Percentiles rank a stretch among this genome's conserved stretches.
These are phyloP conservation scores for Phlogophora meticulosa DNA, from an alignment of 2,888 invertebrate species.

Conservation along the genomic window DNA sequence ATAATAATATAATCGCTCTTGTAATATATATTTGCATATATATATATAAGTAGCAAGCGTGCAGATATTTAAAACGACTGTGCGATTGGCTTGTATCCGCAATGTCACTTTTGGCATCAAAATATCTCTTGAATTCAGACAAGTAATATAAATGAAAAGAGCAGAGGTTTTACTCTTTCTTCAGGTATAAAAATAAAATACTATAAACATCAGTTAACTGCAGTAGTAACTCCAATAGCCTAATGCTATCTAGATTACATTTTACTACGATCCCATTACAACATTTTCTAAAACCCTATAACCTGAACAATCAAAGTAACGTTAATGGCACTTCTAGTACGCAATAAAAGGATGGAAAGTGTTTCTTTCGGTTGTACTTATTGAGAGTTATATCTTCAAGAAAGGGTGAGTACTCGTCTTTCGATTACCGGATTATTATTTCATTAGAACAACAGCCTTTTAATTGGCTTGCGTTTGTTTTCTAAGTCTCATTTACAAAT, in stretches of 20 bases:
- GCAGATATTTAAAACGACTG: too few relatives aligned
- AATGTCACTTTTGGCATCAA: too few relatives aligned
- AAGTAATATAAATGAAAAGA: not conserved
- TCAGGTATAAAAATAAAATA: not conserved
- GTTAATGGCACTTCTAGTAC: constrained; percentile 56
- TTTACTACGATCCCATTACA: constrained; percentile 36
- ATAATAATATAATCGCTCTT: too few relatives aligned
- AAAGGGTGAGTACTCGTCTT: constrained; percentile 67
- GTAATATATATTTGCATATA: too few relatives aligned
- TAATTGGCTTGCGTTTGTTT: constrained; percentile 65
- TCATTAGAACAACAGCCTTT: constrained; percentile 70
- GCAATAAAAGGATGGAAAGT: constrained; percentile 41
- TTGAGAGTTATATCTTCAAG: constrained; percentile 71
- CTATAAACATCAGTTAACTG: constrained; percentile 14
- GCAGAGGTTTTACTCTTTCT: not conserved
- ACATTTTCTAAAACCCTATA: constrained; percentile 29
- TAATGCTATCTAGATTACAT: constrained; percentile 26
- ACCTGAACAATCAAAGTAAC: constrained; percentile 38
- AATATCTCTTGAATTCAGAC: too few relatives aligned
- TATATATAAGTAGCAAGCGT: too few relatives aligned
- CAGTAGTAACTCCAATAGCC: constrained; percentile 8
- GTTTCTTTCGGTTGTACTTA: constrained; percentile 60
- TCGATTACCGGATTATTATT: constrained; percentile 77
- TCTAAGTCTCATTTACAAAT: constrained; percentile 45
- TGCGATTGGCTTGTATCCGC: too few relatives aligned